Conservation (phyloP, 2,797 vertebrate species). For the Mormyrops attenuatus region DNA sequence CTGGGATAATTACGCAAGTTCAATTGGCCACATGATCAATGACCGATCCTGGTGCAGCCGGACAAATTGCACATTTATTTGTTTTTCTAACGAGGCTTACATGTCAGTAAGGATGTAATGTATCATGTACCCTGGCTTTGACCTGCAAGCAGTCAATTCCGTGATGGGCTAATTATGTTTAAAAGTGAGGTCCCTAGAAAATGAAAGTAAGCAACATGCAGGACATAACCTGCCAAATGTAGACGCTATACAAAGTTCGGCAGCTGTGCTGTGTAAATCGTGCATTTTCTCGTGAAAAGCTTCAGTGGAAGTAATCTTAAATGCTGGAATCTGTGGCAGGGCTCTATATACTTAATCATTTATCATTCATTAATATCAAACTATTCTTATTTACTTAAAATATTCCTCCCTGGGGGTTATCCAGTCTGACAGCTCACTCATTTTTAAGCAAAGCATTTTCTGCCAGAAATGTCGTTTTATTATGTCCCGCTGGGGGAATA, state of each 20-base stretch:
- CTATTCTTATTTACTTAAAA: slow-evolving; percentile 5
- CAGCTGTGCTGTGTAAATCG: neutral
- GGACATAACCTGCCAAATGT: neutral
- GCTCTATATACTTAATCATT: neutral
- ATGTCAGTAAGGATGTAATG: slow-evolving; percentile 21
- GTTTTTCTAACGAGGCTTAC: neutral
- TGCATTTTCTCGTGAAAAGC: neutral
- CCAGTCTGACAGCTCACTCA: neutral
- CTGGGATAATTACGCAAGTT: neutral
- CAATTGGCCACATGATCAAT: neutral
- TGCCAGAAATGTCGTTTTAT: neutral
- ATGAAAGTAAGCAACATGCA: neutral
- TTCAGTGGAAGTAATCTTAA: neutral
- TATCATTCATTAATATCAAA: slow-evolving; percentile 1
- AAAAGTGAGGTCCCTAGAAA: slow-evolving; percentile 16
- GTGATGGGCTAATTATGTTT: slow-evolving; percentile 28
- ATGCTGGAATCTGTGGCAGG: neutral
- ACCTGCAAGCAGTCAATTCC: slow-evolving; percentile 3
- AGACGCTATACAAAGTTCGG: neutral
- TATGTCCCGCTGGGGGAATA: neutral
- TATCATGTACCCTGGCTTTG: neutral
- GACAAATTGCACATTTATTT: slow-evolving; percentile 4
- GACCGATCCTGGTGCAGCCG: neutral
- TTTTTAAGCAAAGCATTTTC: neutral
- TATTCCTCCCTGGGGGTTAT: neutral